Evolutionary conservation across 2,888 invertebrate genomes (phyloP).

Genomic region (Cepaea hortensis): DNA sequence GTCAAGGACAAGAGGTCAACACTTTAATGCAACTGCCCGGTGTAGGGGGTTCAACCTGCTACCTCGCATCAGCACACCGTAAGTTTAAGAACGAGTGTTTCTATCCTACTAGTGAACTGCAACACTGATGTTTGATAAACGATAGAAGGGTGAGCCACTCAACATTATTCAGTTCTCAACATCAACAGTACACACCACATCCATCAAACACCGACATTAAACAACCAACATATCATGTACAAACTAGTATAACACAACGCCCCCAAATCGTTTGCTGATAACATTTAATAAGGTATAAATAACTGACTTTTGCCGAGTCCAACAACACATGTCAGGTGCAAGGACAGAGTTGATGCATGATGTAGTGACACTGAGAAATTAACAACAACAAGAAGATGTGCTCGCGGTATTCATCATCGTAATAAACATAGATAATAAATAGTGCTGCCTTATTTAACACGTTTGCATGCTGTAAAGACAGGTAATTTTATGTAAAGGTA

Average conservation of each 20-base stretch:
- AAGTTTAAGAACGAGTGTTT: no score
- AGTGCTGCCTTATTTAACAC: conserved; percentile 31
- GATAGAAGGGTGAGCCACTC: no score
- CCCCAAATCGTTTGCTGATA: conserved; percentile 9
- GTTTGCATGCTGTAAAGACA: background rate
- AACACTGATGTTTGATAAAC: no score
- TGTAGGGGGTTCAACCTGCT: no score
- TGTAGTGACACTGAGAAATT: background rate
- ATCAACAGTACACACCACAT: no score
- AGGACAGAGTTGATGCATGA: conserved; percentile 28
- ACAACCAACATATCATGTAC: background rate
- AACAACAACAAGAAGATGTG: conserved; percentile 15
- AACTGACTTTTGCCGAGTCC: conserved; percentile 35
- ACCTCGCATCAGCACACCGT: no score
- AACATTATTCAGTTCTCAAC: no score
- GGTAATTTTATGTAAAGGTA: background rate
- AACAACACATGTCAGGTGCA: conserved; percentile 26
- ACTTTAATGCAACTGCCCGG: no score
- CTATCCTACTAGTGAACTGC: no score
- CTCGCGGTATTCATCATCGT: background rate
- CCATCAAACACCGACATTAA: background rate
- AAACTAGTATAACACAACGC: background rate
- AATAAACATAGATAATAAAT: conserved; percentile 21
- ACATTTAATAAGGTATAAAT: conserved; percentile 41
- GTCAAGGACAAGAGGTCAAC: no score